Evolutionary conservation across 2,888 invertebrate species (phyloP).

Genomic region (Tetranychus piercei): DNA sequence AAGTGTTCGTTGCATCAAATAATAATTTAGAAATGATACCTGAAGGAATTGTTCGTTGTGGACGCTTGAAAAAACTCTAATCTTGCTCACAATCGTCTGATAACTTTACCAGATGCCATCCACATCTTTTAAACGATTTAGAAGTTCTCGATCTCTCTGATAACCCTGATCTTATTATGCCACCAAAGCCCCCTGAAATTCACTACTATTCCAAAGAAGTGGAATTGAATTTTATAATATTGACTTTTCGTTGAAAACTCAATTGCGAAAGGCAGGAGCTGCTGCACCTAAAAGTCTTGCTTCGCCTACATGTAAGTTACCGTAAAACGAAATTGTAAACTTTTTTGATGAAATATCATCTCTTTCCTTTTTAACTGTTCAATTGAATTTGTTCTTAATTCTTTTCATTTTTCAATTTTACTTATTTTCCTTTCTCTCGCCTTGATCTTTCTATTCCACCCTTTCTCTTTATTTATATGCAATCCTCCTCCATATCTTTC

Average conservation of each 20-base stretch:
- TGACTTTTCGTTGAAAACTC: slow-evolving; percentile 91
- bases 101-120: slow-evolving; percentile 94
- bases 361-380: slow-evolving; percentile 1
- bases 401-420: not conserved
- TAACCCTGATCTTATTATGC: slow-evolving; percentile 87
- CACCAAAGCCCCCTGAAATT: slow-evolving; percentile 72
- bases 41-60: slow-evolving; percentile 91
- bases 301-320: slow-evolving; percentile 10
- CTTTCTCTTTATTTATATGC: not conserved
- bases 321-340: not conserved
- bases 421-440: not conserved
- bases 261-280: slow-evolving; percentile 75
- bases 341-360: not conserved
- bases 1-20: slow-evolving; percentile 87
- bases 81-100: slow-evolving; percentile 73
- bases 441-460: not conserved
- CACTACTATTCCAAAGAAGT: slow-evolving; percentile 48
- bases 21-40: slow-evolving; percentile 95
- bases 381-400: not conserved
- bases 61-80: slow-evolving; percentile 77
- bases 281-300: slow-evolving; percentile 38
- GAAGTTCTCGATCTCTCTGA: slow-evolving; percentile 72
- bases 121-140: slow-evolving; percentile 71
- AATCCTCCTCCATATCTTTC: not conserved
- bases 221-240: slow-evolving; percentile 68